A percentile compares a stretch with the other conserved stretches of the same genome.
These are phyloP conservation scores for Chromoteleia sp. DNA, from an alignment of 2,888 invertebrate genomes.

Conservation along the genomic window DNA sequence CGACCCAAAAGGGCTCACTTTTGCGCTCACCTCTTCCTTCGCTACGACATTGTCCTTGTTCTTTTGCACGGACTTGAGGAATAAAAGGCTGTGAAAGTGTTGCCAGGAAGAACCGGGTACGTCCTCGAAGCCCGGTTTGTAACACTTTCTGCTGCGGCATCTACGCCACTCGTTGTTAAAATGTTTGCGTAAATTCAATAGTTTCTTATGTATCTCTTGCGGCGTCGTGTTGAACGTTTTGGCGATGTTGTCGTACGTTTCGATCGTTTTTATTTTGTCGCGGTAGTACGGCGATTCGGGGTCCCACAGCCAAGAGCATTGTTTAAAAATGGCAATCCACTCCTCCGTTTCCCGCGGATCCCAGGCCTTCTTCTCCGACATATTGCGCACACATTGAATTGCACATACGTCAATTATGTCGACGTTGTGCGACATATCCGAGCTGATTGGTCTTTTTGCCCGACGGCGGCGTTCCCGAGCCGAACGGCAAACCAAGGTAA, in stretches of 20 bases:
- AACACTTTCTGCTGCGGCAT: constrained; percentile 56
- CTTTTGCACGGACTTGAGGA: constrained; percentile 58
- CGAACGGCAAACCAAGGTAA: neutral
- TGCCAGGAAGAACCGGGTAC: constrained; percentile 65
- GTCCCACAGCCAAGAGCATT: constrained; percentile 62
- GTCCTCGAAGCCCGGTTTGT: constrained; percentile 64
- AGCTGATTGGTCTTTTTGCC: constrained; percentile 20
- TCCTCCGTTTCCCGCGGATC: constrained; percentile 64
- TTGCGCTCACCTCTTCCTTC: constrained; percentile 53
- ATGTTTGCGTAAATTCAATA: constrained; percentile 65
- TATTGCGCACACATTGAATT: constrained; percentile 56
- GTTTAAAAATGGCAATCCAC: constrained; percentile 60
- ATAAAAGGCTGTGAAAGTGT: constrained; percentile 63
- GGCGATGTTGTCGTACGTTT: constrained; percentile 61
- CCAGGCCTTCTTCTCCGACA: constrained; percentile 65
- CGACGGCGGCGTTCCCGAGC: neutral
- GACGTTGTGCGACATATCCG: constrained; percentile 43
- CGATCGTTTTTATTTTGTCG: constrained; percentile 60
- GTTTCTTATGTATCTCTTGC: constrained; percentile 65
- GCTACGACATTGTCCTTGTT: constrained; percentile 38
- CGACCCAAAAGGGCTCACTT: constrained; percentile 6
- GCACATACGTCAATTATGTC: constrained; percentile 61
- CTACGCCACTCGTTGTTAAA: constrained; percentile 68
- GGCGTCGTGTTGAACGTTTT: constrained; percentile 54
- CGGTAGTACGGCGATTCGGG: constrained; percentile 53